phyloP scores from a whole-genome alignment of 2,888 invertebrate species.

The Dendrolimus houi region DNA sequence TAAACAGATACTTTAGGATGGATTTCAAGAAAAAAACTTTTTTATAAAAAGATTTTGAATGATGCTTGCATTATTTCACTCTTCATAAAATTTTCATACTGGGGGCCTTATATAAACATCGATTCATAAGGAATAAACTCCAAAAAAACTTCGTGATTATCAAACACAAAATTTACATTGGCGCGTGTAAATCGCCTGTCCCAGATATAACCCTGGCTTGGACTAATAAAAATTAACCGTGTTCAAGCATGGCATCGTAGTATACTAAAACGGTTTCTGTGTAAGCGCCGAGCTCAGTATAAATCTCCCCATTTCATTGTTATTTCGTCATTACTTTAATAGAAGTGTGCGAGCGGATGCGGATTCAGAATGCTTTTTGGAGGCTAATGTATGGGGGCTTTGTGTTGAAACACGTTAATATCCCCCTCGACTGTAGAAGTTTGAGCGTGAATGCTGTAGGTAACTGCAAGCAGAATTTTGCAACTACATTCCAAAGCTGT shows the following conservation, averaged over 20 bases:
- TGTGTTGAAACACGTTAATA: constrained; percentile 8
- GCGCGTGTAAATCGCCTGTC: neutral
- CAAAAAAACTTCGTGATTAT: no score
- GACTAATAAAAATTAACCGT: constrained; percentile 20
- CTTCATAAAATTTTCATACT: no score
- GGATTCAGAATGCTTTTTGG: neutral
- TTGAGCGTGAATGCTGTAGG: constrained; percentile 9
- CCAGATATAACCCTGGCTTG: neutral
- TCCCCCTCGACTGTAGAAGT: constrained; percentile 9
- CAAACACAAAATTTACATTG: neutral
- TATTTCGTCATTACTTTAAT: constrained; percentile 42
- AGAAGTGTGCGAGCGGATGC: constrained; percentile 27
- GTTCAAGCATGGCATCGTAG: constrained; percentile 12
- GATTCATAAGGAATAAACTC: no score
- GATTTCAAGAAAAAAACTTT: no score
- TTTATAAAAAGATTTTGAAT: no score
- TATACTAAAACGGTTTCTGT: constrained; percentile 14
- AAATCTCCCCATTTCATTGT: constrained; percentile 37
- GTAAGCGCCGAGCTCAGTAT: constrained; percentile 12
- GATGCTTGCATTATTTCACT: no score
- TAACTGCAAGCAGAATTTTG: constrained; percentile 2
- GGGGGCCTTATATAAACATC: no score
- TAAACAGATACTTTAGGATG: no score
- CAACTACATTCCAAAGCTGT: neutral
- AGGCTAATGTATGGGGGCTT: constrained; percentile 13